Percentiles rank a stretch among this genome's conserved stretches.
These are phyloP conservation scores for Cebus imitator DNA, from an alignment of 2,113 vertebrate species.

Conservation along the genomic window DNA sequence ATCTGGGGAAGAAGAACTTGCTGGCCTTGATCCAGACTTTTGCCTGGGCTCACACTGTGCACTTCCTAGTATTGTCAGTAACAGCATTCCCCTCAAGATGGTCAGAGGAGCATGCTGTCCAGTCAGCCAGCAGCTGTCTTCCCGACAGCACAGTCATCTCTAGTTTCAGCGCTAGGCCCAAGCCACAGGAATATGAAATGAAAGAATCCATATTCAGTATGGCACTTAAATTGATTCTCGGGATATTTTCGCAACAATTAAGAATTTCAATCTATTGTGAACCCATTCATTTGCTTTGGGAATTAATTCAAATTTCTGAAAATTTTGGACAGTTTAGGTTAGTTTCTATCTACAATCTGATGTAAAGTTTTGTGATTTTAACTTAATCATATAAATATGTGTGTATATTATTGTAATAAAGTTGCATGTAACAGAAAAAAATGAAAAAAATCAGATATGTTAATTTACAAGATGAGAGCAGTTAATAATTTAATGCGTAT, in stretches of 20 bases:
- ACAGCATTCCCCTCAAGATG: conserved; percentile 10
- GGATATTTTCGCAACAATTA: neutral
- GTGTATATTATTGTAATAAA: neutral
- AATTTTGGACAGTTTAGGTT: neutral
- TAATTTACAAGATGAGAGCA: neutral
- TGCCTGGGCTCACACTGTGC: neutral
- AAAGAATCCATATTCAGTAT: neutral
- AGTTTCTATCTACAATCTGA: neutral
- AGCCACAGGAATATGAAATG: neutral
- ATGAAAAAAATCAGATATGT: neutral
- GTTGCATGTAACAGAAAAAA: neutral
- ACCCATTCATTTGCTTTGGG: neutral
- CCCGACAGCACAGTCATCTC: neutral
- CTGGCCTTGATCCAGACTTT: conserved; percentile 51
- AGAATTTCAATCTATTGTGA: neutral
- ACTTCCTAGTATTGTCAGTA: neutral
- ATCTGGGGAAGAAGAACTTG: conserved; percentile 5
- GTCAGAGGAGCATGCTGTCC: neutral
- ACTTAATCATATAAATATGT: neutral
- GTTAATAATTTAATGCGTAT: neutral
- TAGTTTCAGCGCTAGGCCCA: neutral
- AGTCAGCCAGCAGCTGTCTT: neutral
- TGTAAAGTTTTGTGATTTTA: neutral
- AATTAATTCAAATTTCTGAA: neutral
- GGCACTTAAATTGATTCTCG: neutral